These are phyloP conservation scores for Scaptomyza caliginosa DNA, from an alignment of 2,888 invertebrate species.

Conservation along the genomic window DNA sequence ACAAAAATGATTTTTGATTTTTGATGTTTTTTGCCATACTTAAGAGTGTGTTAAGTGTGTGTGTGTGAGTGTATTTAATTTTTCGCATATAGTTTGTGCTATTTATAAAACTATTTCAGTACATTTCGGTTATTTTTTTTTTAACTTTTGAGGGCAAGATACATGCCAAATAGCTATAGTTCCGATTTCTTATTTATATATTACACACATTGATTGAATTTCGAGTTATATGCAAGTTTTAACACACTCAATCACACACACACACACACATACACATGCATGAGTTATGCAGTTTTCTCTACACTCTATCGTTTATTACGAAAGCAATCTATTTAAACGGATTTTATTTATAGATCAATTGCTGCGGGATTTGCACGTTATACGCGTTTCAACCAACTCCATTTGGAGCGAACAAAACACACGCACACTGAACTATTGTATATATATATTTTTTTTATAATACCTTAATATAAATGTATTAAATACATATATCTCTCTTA, in stretches of 20 bases:
- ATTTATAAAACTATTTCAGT: constrained; percentile 69
- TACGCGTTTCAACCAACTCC: constrained; percentile 42
- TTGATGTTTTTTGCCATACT: constrained; percentile 29
- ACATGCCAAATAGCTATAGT: constrained; percentile 43
- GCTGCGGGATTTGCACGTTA: constrained; percentile 36
- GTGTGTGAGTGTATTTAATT: constrained; percentile 13
- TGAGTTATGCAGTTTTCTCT: constrained; percentile 26
- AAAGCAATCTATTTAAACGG: constrained; percentile 55
- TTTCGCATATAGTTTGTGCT: constrained; percentile 65
- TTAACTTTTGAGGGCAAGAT: constrained; percentile 23
- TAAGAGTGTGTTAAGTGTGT: constrained; percentile 38
- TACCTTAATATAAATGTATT: constrained; percentile 1
- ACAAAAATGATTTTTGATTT: constrained; percentile 29
- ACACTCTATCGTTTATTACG: constrained; percentile 51
- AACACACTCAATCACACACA: too few relatives aligned
- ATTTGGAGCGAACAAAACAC: constrained; percentile 30
- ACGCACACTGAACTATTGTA: constrained; percentile 4
- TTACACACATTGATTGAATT: constrained; percentile 24
- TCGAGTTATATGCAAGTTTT: constrained; percentile 33
- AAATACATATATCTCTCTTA: constrained; percentile 12
- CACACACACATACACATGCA: constrained; percentile 2
- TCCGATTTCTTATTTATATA: constrained; percentile 48
- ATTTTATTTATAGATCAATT: constrained; percentile 61
- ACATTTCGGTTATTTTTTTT: constrained; percentile 15
- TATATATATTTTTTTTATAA: neutral